Conservation (phyloP, 2,797 vertebrate species). For the Novumbra hubbsi region DNA sequence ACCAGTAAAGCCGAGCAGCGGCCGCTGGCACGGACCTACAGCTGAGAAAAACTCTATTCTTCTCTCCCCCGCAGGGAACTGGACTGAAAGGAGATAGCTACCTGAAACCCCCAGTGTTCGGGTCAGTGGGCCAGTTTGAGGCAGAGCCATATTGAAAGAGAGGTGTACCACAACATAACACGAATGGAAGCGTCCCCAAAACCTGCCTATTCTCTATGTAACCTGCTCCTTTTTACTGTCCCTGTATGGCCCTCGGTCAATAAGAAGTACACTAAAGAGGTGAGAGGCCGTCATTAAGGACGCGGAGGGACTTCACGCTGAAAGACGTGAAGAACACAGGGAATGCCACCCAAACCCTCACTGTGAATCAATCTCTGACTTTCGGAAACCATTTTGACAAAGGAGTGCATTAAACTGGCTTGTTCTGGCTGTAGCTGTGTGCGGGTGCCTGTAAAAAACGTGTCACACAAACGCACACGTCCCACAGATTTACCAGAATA, state of each 20-base stretch:
- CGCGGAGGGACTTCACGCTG: neutral
- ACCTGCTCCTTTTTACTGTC: neutral
- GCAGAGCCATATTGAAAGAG: conserved; percentile 49
- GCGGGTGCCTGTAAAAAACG: neutral
- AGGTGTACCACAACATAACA: conserved; percentile 35
- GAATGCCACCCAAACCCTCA: conserved; percentile 23
- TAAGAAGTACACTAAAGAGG: neutral
- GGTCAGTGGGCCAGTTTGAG: conserved; percentile 50
- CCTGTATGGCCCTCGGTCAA: neutral
- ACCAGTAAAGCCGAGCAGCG: neutral
- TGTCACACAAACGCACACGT: neutral
- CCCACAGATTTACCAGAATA: conserved; percentile 37
- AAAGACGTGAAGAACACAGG: conserved; percentile 16
- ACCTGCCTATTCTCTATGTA: neutral
- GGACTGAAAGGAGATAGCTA: conserved; percentile 37
- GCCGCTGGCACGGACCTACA: neutral
- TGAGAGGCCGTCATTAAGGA: neutral
- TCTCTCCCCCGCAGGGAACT: conserved; percentile 39
- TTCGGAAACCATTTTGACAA: neutral
- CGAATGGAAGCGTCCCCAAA: neutral
- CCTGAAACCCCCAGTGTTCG: conserved; percentile 39
- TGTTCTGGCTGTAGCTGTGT: neutral
- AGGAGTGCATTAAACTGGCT: conserved; percentile 1
- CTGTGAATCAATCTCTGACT: conserved; percentile 2
- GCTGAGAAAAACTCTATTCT: conserved; percentile 9